Evolutionary conservation across 2,113 vertebrate species (phyloP), one percentile per base, ranked within the genome.

Genomic region (Stegostoma tigrinum): DNA sequence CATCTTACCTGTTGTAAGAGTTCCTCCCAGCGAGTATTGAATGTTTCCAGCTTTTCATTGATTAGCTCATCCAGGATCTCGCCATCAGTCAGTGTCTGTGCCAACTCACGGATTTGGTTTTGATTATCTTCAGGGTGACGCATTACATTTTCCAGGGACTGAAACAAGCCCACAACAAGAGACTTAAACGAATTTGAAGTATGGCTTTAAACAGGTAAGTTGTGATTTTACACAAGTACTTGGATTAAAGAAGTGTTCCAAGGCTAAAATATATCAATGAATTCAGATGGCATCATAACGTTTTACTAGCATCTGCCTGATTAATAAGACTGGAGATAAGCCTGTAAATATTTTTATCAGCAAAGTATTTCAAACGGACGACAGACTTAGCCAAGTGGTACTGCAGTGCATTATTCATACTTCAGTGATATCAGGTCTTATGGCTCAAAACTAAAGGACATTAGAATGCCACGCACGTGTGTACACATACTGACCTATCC

Each of bases 21-120:
- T 66, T 99, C 98, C 96, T 99, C 98, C 99, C 99, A 99, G 93
- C 98, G 98, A 68, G 97, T 97, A 97, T 99, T 99, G 97, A 99
- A 99, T 30, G 97, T 98, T 15, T 99, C 98, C 24, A 99, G 97
- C 96, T 99, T 99, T 94, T 99, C 98, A 96, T 98, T 98, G 96
- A 99, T 99, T 94, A 99, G 96, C 87, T 99, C 99, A 96, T 99
- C 99, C 97, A 99, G 97, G 93, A 99, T 98, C n/a, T 99, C 98
- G 15, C 99, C 99, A 96, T 99, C 99, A 97, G 98, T 99, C 97
- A 99, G 97, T 2, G 99, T 99, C 97, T 99, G 99, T 95, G 99
- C 98, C 97, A 99, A 96, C 95, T 99, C 98, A 64, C 98, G 97
- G 96, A 99, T 99, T 97, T 99, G 99, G 97, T 98, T 99, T 27